Evolutionary conservation across 1,140 invertebrate genomes (phyloP), one percentile per base, ranked within the genome.

Genomic region (Pogonus chalceus): DNA sequence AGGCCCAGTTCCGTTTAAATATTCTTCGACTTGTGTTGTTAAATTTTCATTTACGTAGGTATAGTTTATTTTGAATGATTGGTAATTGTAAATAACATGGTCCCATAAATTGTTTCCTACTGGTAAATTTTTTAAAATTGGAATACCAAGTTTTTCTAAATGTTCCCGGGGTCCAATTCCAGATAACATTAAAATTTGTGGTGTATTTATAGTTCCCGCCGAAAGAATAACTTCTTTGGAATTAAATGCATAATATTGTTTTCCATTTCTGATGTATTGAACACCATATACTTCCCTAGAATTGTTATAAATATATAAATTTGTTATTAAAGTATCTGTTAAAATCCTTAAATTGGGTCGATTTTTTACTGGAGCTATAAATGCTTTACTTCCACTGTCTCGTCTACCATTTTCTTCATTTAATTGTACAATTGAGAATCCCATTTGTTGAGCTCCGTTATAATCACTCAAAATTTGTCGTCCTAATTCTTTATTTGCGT

Each of bases 21-120:
- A 56, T 18, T 56, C 16, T 37, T 26, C 18, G 1, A 56, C 16
- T 26, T 56, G 12, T 22, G 20, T 12, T 20, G 1, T 0, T 1
- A 26, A 4, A 35, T 7, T 47, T 20, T 24, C 9, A 20, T 55
- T 48, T 18, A 54, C 54, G 37, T 51, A 55, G 3, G 51, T 58
- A 12, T 53, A 52, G 20, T 58, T 56, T 9, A 48, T 52, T 14
- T 52, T 53, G 23, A 49, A 60, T 43, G 0, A n/a, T 21, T 43
- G 9, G 37, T 7, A 12, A 18, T 12, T 43, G 3, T 12, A 12
- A 12, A 43, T 43, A 4, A 68, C 62, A 47, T 79, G 76, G 55
- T 78, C 76, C 31, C 77, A 74, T 1, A 85, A 68, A 62, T 85
- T 84, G 1, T 72, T 57, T 0, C 83, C 83, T 0, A 87, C 81